Base-by-base conservation (phyloP, 2,797 vertebrate species). In the Botia almorhae region DNA sequence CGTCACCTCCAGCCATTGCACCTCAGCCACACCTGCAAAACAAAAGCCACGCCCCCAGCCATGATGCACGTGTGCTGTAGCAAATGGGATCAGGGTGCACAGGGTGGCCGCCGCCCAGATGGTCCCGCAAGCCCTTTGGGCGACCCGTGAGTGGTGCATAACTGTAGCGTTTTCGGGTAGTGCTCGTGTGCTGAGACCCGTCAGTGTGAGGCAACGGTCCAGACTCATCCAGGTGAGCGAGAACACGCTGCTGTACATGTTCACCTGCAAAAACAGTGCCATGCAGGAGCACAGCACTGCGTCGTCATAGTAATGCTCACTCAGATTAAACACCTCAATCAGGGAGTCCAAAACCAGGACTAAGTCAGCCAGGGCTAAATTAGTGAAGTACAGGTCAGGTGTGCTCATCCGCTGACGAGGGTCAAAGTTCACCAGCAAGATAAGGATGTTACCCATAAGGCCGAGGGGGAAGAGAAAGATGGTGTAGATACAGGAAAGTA, bases 181-280 rank as follows among this genome's bases (percentile, higher is more conserved):
- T 0, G 94, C 91, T 71, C 91, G 93, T 51, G 92, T 92, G 86
- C 93, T 90, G 7, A 92, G 88, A 81, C 91, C 89, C 0, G 95
- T 95, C 88, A 98, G 92, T 0, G 93, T 95, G 0, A 96, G 85
- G 55, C 95, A 97, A 50, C 96, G 94, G 90, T 98, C 96, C 0
- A 96, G 94, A 90, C 97, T 97, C 96, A 98, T 98, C 97, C 96
- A 98, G 2, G 97, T 96, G 69, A 97, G 90, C 88, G 97, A 97
- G 92, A 98, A 98, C 85, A 97, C 92, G 5, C 96, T 97, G 94
- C 96, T 97, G 91, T 98, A 98, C 96, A 98, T 97, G 93, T 97
- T 97, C 87, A 94, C 93, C 91, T 98, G 95, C 87, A 97, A 94
- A 89, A 97, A 97, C 64, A 98, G 90, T 0, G 95, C 94, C 96